Base-by-base conservation (phyloP, 2,113 vertebrate species). In the Elephantulus edwardii region DNA sequence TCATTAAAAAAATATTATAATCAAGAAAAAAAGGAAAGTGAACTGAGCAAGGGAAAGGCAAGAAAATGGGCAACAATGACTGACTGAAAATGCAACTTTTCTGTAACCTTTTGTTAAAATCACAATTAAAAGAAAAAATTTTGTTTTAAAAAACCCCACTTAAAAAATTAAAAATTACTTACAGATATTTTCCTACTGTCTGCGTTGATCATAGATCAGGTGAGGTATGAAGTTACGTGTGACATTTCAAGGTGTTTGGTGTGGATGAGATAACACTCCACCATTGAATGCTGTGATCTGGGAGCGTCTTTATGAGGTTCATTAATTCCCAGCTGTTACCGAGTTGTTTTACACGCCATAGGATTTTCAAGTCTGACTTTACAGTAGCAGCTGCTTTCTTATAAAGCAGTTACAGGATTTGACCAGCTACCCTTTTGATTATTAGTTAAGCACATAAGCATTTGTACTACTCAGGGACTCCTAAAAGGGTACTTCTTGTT, bases 231-330 rank as follows among this genome's bases (percentile, higher is more conserved):
- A 38, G 74, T 24, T 9, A 0, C 54, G 8, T 82, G 5, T 92
- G 46, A 88, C 95, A 56, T 88, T 79, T 40, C 80, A 46, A 58
- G 68, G 81, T 40, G 13, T 83, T 91, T 91, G 76, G 35, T 76
- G 22, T 80, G 66, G 42, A 72, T 40, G 84, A 88, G 30, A 58
- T 72, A 77, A 78, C 83, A 90, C 52, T 13, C 38, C 22, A 80
- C 1, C 38, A 38, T 88, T 70, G 40, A 64, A 1, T 24, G 22
- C 13, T 50, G 40, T 60, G 82, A 68, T 48, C 83, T 85, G 83
- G 11, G 16, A 58, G 78, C 54, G 20, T 89, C 11, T 86, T 60
- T 82, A 54, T 70, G 68, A 72, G 86, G n/a, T 83, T 88, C 4
- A 38, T 68, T 16, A 38, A 9, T 35, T 68, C 8, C 66, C 35